Conservation (phyloP, 2,888 invertebrate species). For the Ptychoptera albimana region DNA sequence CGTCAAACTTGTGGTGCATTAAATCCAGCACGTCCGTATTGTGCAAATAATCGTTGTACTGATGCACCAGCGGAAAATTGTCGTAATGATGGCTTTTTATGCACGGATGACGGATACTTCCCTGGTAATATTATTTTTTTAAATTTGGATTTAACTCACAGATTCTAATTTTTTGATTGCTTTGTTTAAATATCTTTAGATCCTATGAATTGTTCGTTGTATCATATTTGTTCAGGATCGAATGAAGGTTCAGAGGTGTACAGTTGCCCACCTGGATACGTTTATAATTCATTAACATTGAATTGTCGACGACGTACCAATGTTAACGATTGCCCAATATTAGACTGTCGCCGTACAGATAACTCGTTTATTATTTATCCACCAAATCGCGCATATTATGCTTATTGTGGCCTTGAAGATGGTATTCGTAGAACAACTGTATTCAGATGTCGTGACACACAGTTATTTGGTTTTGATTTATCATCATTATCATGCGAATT, state of each 20-base stretch:
- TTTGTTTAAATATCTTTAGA: not conserved
- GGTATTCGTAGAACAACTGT: not conserved
- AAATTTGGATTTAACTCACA: no score
- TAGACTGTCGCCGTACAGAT: conserved; percentile 4
- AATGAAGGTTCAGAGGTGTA: conserved; percentile 1
- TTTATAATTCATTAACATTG: conserved; percentile 6
- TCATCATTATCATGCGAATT: conserved; percentile 3
- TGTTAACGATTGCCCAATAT: conserved; percentile 6
- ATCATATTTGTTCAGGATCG: conserved; percentile 7
- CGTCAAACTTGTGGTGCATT: not conserved
- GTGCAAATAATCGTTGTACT: not conserved
- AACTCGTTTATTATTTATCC: conserved; percentile 2
- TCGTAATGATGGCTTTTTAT: not conserved
- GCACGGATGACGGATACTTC: conserved; percentile 29
- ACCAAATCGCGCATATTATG: not conserved
- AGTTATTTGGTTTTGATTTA: conserved; percentile 3
- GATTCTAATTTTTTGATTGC: no score
- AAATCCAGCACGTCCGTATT: not conserved
- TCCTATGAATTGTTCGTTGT: conserved; percentile 7
- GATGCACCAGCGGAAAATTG: not conserved
- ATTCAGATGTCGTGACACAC: conserved; percentile 5
- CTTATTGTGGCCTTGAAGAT: not conserved
- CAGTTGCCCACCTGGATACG: conserved; percentile 6
- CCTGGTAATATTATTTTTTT: no score
- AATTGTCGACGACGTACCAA: conserved; percentile 3